Percentiles rank a stretch among this genome's conserved stretches.
Conservation (phyloP, 2,888 invertebrate genomes). For the Tenthredo amoena region DNA sequence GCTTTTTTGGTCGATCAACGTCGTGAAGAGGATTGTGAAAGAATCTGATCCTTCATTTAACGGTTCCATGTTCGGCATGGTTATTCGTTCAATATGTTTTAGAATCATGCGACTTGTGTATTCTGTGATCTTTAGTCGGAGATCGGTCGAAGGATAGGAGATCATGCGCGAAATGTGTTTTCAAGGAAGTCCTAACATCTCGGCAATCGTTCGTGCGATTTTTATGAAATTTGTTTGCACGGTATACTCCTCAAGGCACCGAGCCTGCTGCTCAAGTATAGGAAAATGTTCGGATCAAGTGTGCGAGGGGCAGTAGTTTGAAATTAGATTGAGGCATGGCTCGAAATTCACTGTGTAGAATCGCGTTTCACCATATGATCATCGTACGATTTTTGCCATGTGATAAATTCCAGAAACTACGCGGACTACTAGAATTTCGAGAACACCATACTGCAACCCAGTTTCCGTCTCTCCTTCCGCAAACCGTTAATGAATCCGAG, state of each 20-base stretch:
- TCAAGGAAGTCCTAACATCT: too few relatives aligned
- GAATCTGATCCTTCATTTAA: not conserved
- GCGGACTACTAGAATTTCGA: not conserved
- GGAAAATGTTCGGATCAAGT: too few relatives aligned
- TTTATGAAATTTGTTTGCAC: not conserved
- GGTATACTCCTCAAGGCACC: too few relatives aligned
- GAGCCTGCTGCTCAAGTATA: too few relatives aligned
- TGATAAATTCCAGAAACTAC: not conserved
- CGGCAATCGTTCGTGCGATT: not conserved
- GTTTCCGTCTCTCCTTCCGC: not conserved
- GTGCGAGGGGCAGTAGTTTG: too few relatives aligned
- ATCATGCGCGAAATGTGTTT: not conserved
- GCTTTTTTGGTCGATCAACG: not conserved
- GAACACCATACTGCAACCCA: not conserved
- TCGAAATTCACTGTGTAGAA: not conserved
- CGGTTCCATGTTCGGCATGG: not conserved
- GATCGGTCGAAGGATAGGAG: not conserved
- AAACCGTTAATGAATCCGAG: too few relatives aligned
- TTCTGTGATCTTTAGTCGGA: not conserved
- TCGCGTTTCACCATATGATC: not conserved
- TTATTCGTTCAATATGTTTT: not conserved
- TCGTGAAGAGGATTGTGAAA: not conserved
- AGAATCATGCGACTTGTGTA: not conserved
- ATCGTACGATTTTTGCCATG: too few relatives aligned
- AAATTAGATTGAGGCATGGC: too few relatives aligned